Evolutionary conservation across 2,113 vertebrate species (phyloP), one percentile per base, ranked within the genome.

Genomic region (Ophiodon elongatus): DNA sequence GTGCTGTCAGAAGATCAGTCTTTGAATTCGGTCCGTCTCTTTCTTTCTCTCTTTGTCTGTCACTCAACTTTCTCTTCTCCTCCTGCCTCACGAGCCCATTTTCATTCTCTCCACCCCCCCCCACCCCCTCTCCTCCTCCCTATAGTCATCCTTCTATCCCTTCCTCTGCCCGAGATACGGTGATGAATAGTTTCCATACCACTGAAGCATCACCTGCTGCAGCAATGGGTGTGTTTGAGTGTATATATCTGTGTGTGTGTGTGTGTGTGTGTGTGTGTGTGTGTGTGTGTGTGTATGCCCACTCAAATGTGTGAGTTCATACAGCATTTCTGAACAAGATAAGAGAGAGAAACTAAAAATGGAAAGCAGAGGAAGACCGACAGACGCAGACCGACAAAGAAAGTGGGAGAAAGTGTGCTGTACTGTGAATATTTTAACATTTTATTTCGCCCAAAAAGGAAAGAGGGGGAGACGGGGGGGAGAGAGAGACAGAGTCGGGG

Each of bases 401-500:
- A 63, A 54, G 73, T 25, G 27, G 41, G 9, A 83, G 70, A 39
- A 52, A 69, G 57, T 52, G 73, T 76, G 77, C 75, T 57, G 71
- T 56, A 66, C 62, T 85, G 83, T 78, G 84, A 85, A 85, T 86
- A 84, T 90, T 85, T 89, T 71, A 89, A 82, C 85, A 84, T 88
- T 85, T 74, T 79, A 87, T 84, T 89, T 83, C 72, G 74, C 76
- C 85, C 37, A 57, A 85, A 43, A 57, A 62, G n/a, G 41, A 69
- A 57, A 69, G 29, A 17, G 31, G 23, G 4, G 41, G 2, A 23
- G 57, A 17, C 23, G 4, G 8, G n/a, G 5, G 5, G 52, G 13
- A 15, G 6, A 19, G 66, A 54, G 15, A 21, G 41, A 19, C 1
- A 25, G 29, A 7, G 52, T 62, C 63, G 37, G 25, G 35, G 73